Base-by-base conservation (phyloP, 1,140 invertebrate species). In the Hesperophylax magnus region DNA sequence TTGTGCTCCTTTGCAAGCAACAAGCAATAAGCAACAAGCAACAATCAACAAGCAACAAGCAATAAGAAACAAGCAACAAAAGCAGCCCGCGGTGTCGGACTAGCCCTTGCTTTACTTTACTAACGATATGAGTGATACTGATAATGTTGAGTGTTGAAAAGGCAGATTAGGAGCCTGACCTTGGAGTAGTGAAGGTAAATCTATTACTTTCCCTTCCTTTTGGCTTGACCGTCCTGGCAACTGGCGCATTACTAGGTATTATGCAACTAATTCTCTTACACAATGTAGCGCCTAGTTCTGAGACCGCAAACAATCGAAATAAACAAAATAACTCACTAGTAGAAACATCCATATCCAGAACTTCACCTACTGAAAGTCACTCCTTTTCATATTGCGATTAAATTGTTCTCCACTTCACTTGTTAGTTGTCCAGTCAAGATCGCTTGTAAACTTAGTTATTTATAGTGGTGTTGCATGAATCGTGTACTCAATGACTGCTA, bases 391-490 rank as follows among this genome's bases (percentile, higher is more conserved):
- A 17, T 53, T 22, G 69, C 20, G n/a, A 53, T 72, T 72, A 20
- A 52, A 72, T 72, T 53, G 39, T 72, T 72, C n/a, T 52, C 17
- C 39, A 47, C 17, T 11, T 20, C 52, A 5, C 17, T 14, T 20
- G 69, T n/a, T 67, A 31, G n/a, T 72, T 27, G 47, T 8, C 18
- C 7, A 14, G 69, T 52, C n/a, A 7, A 20, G 69, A 52, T 11
- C 27, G 63, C 63, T 67, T 31, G 63, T 67, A 67, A 27, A 67
- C 22, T 60, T 75, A 56, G 47, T 78, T 82, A 82, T 82, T 82
- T 82, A 82, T 82, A 82, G 81, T 69, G 39, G 58, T 67, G 72
- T 61, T 77, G 74, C 79, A 77, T 67, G 58, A 80, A 67, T n/a
- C 53, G 79, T 53, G 63, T 56, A 58, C 78, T 72, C 67, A 58